Percentiles rank a stretch among this genome's conserved stretches.
Evolutionary conservation across 2,113 vertebrate species (phyloP).

Genomic region (Elanoides forficatus): DNA sequence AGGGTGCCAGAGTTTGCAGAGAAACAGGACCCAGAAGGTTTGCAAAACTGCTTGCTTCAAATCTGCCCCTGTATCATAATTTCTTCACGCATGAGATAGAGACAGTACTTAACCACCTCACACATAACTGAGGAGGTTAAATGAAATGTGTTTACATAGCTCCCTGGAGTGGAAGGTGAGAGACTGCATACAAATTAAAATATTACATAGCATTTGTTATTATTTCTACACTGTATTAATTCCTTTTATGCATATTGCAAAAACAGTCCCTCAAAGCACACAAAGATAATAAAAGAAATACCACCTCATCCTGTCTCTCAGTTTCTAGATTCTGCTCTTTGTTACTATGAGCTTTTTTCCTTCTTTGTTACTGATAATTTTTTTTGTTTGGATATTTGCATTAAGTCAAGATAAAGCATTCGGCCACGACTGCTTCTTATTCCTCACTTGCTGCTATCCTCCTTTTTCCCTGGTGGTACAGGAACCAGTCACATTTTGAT

Average conservation of each 20-base stretch:
- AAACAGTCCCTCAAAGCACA: neutral
- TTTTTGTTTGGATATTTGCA: neutral
- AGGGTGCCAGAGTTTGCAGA: neutral
- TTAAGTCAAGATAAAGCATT: neutral
- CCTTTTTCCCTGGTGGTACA: neutral
- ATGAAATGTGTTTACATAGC: neutral
- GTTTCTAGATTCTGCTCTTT: neutral
- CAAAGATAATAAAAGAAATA: neutral
- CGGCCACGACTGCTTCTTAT: neutral
- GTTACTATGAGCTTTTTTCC: neutral
- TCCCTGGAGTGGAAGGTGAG: neutral
- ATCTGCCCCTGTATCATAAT: neutral
- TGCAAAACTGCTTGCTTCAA: neutral
- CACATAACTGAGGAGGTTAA: neutral
- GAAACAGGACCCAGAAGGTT: neutral
- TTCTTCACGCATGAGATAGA: neutral
- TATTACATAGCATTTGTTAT: neutral
- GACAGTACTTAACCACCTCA: neutral
- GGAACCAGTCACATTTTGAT: neutral
- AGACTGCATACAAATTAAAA: neutral
- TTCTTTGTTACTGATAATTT: neutral
- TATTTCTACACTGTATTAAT: neutral
- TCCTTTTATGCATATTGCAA: neutral
- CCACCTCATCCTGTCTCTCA: neutral
- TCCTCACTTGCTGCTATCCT: neutral